Percentiles rank a stretch among this genome's conserved stretches.
Evolutionary conservation across 2,797 vertebrate genomes (phyloP).

Genomic region (Thalassophryne amazonica): DNA sequence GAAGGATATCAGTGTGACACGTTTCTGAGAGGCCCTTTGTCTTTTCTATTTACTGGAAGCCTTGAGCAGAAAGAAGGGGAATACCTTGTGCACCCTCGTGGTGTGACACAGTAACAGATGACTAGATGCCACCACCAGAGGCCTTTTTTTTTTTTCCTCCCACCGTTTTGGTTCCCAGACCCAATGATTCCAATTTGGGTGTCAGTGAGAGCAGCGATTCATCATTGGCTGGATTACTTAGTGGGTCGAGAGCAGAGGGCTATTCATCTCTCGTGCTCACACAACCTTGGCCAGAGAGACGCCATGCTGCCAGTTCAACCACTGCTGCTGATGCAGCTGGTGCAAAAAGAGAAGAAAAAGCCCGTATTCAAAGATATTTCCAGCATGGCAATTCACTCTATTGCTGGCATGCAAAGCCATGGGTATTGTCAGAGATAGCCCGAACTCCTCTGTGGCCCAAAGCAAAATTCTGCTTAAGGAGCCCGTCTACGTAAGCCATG

Average conservation of each 20-base stretch:
- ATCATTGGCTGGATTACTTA: constrained; percentile 76
- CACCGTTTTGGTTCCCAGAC: constrained; percentile 61
- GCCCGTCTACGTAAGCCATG: too few relatives aligned
- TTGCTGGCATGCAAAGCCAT: not conserved
- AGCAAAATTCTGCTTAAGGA: too few relatives aligned
- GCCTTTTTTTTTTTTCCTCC: constrained; percentile 7
- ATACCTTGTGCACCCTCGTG: constrained; percentile 60
- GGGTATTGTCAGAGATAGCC: not conserved
- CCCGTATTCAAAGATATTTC: constrained; percentile 10
- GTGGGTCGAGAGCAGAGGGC: constrained; percentile 72
- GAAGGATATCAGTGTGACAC: constrained; percentile 56
- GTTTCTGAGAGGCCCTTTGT: constrained; percentile 60
- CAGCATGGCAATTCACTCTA: not conserved
- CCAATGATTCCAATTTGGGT: constrained; percentile 75
- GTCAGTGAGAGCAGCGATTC: constrained; percentile 73
- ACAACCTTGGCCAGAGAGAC: constrained; percentile 64
- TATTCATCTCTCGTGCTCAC: constrained; percentile 75
- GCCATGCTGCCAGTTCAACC: constrained; percentile 30
- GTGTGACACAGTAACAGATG: constrained; percentile 72
- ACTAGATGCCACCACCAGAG: constrained; percentile 44
- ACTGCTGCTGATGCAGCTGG: constrained; percentile 12
- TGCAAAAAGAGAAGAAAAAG: constrained; percentile 10
- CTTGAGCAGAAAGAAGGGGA: constrained; percentile 54
- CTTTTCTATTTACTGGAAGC: constrained; percentile 61
- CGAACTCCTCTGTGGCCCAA: too few relatives aligned